phyloP scores from a whole-genome alignment of 2,797 vertebrate species.

The Eupleurogrammus muticus region DNA sequence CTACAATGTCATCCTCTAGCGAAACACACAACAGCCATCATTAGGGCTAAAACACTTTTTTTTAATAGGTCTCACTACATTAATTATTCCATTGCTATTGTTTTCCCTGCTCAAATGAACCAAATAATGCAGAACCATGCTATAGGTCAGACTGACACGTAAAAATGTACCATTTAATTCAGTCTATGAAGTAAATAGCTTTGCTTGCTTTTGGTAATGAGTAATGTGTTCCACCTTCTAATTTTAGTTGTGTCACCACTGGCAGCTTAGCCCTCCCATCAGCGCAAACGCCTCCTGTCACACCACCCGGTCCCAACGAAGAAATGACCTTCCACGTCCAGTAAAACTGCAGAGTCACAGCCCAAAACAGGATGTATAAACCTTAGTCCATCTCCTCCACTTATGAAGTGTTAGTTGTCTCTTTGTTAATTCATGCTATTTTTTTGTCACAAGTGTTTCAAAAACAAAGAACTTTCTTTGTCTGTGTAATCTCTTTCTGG shows the following conservation, averaged over 20 bases:
- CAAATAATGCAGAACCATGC: constrained; percentile 5
- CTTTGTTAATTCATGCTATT: neutral
- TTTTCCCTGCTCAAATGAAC: neutral
- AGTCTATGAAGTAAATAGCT: constrained; percentile 9
- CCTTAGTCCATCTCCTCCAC: neutral
- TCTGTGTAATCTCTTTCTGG: neutral
- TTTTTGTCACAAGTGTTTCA: neutral
- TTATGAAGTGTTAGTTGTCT: neutral
- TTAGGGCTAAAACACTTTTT: too few relatives aligned
- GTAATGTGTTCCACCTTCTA: constrained; percentile 17
- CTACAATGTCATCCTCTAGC: too few relatives aligned
- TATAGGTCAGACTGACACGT: neutral
- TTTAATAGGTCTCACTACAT: neutral
- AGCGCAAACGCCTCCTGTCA: constrained; percentile 30
- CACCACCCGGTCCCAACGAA: neutral
- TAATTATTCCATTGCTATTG: constrained; percentile 4
- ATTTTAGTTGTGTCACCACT: constrained; percentile 31
- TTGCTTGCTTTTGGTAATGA: constrained; percentile 25
- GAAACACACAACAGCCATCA: too few relatives aligned
- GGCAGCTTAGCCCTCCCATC: constrained; percentile 18
- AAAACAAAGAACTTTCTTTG: neutral
- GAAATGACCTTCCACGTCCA: constrained; percentile 38
- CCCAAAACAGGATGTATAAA: too few relatives aligned
- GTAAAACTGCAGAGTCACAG: constrained; percentile 8
- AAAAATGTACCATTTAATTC: constrained; percentile 12